Percentiles rank a stretch among this genome's conserved stretches.
Conservation (phyloP, 2,888 invertebrate genomes). For the Bruchidius siliquastri region DNA sequence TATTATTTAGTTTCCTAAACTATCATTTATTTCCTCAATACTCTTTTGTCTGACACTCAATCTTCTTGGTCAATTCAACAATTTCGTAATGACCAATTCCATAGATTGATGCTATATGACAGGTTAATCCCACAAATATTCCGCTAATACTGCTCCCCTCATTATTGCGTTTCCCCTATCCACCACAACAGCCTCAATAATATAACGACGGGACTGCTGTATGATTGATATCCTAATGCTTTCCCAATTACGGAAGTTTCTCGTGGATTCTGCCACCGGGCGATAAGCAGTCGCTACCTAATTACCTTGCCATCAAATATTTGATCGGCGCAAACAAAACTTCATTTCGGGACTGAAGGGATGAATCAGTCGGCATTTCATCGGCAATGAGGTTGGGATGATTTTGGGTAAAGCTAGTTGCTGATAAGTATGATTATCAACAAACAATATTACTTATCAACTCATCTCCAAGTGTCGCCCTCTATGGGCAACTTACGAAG, state of each 20-base stretch:
- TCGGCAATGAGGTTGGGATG: too few species aligned
- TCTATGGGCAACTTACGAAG: too few species aligned
- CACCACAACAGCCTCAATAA: not conserved
- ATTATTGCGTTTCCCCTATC: not conserved
- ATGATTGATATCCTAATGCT: not conserved
- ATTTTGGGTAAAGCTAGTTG: too few species aligned
- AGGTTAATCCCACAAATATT: not conserved
- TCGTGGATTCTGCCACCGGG: not conserved
- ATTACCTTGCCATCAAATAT: constrained; percentile 18
- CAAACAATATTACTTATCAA: too few species aligned
- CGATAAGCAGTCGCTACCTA: constrained; percentile 14
- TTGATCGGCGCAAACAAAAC: constrained; percentile 12
- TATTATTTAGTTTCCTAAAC: too few species aligned
- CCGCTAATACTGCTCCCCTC: not conserved
- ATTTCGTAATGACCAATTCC: not conserved
- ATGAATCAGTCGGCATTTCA: not conserved
- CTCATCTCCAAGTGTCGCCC: too few species aligned
- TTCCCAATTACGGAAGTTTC: not conserved
- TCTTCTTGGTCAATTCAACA: not conserved
- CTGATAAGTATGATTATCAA: too few species aligned
- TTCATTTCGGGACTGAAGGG: constrained; percentile 16
- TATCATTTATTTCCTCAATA: too few species aligned
- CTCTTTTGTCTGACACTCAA: too few species aligned
- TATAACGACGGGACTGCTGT: not conserved
- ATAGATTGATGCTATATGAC: not conserved